Base-by-base conservation (phyloP, 23 tunicate species). In the Halocynthia roretzi region DNA sequence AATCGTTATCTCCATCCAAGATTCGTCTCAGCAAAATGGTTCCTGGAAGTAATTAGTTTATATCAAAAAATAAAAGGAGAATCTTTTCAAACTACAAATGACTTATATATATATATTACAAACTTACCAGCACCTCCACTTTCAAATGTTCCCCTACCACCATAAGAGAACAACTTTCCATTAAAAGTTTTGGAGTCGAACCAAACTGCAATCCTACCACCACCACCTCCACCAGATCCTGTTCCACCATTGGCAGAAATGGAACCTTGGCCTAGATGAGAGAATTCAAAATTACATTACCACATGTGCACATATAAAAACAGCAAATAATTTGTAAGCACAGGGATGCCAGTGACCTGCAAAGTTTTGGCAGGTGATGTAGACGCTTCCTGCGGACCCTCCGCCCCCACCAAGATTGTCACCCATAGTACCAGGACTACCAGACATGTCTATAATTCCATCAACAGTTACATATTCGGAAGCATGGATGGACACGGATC, bases 221-320 rank as follows among this genome's bases (percentile, higher is more conserved):
- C 80, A 40, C 80, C 80, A 11, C 80, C 80, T 31, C 80, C 80
- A 51, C 80, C 80, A 14, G 80, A 56, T 51, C 80, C 80, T 14
- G 68, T 23, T 31, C 80, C 80, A 54, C 80, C 80, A 23, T 76
- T 57, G 14, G 80, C 67, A 56, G 19, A 21, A 8, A 76, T 56
- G 14, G 20, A 22, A 56, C 80, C 80, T 12, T 19, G 44, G 9
- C 80, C 80, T 76, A 6, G 7, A 22, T 7, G 51, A 60, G 17
- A 15, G 17, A 2, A 70, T 48, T 31, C 44, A 31, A 31, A 31
- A 31, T 31, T 31, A 31, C 44, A 31, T 31, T 1, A 31, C 44
- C 44, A 31, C 44, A 31, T 31, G 44, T 31, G 44, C 44, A 31
- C 44, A 31, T 31, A 31, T 31, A 31, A 31, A 31, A 31, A 31